Evolutionary conservation across 2,888 invertebrate species (phyloP).

Genomic region (Papilio gigon): DNA sequence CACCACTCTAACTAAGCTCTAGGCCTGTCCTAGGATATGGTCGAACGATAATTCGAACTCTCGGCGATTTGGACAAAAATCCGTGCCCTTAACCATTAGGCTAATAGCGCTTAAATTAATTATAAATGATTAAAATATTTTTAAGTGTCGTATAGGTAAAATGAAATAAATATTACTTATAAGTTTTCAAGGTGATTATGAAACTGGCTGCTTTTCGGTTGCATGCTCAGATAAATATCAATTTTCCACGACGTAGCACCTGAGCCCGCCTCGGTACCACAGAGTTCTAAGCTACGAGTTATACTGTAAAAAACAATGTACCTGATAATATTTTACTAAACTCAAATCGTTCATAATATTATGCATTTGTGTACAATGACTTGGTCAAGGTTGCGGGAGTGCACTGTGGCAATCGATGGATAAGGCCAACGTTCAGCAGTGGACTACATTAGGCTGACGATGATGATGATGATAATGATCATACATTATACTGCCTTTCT

Average conservation of each 20-base stretch:
- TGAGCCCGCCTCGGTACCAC: conserved; percentile 7
- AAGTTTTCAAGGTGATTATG: conserved; percentile 29
- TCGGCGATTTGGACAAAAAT: no score
- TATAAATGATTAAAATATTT: neutral
- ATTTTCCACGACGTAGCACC: conserved; percentile 14
- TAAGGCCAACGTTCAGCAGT: no score
- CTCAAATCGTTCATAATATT: neutral
- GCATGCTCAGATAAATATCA: conserved; percentile 30
- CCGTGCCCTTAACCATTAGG: no score
- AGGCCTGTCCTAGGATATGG: no score
- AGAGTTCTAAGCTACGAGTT: conserved; percentile 4
- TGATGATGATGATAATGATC: no score
- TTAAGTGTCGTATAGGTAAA: neutral
- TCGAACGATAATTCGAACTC: no score
- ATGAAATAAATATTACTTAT: conserved; percentile 22
- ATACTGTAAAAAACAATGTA: neutral
- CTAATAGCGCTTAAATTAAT: no score
- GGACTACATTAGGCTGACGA: no score
- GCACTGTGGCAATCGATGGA: no score
- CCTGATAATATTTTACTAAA: neutral
- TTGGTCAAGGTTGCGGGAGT: no score
- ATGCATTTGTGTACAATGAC: neutral
- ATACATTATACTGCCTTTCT: no score
- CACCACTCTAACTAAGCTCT: no score
- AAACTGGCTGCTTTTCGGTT: conserved; percentile 16